Evolutionary conservation across 2,113 vertebrate species (phyloP), one percentile per base, ranked within the genome.

Genomic region (Heterotilapia buettikoferi): DNA sequence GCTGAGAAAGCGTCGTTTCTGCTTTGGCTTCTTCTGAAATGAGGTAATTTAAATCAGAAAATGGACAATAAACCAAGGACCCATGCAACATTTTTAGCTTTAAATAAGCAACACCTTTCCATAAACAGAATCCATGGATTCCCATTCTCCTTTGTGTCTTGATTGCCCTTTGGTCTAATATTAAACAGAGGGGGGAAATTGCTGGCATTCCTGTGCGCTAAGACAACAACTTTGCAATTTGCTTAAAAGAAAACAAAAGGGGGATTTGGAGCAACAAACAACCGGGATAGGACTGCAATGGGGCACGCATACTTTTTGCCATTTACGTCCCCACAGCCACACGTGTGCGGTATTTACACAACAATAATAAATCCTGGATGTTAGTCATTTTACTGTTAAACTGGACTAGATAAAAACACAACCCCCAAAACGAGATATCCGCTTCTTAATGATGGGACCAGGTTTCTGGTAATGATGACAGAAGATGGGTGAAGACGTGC

Each of bases 181-280:
- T 94, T 94, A 93, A 92, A 93, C 90, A 40, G 88, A 95, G 90
- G 97, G 45, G 43, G 97, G 97, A 95, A 97, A 97, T 97, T 95
- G 96, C 96, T 97, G 95, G 94, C 97, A 98, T 98, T 98, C 97
- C 96, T 97, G 92, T 91, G 96, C 87, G 91, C 95, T 96, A 80
- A 57, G 63, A 96, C 96, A 97, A 96, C 96, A 96, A 95, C 92
- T 93, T 94, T 94, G 84, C 86, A 94, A 94, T 96, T 93, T 94
- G 94, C 92, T 93, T 90, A 93, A 88, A 83, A 87, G 80, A 63
- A 82, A 54, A 80, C 8, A 40, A 79, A 84, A 31, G 14, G 6
- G 24, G 29, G 26, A 16, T 86, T 63, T 73, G 26, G 33, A 71
- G 16, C 68, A 47, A 26, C 43, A 43, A 80, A 78, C 12, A 57